These are phyloP conservation scores for Astatoreochromis straeleni DNA, from an alignment of 2,113 vertebrate genomes.

Conservation along the genomic window DNA sequence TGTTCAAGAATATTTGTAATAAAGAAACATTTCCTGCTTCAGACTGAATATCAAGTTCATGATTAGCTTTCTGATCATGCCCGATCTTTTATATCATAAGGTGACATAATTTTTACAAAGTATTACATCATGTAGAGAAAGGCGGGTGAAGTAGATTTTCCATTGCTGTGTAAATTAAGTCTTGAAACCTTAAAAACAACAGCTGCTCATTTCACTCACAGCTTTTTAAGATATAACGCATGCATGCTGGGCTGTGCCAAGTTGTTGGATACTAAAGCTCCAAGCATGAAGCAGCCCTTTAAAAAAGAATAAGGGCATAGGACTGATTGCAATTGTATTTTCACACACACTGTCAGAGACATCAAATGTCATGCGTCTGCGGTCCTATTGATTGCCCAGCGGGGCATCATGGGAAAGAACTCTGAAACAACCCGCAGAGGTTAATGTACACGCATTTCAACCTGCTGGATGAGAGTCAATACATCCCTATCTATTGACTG, in stretches of 20 bases:
- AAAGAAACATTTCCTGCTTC: background rate
- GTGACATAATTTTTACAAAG: background rate
- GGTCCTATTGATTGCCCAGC: constrained; percentile 17
- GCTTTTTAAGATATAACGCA: background rate
- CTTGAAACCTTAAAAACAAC: constrained; percentile 13
- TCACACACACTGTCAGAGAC: background rate
- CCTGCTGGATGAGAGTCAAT: constrained; percentile 13
- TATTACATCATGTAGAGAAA: background rate
- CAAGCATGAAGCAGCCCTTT: background rate
- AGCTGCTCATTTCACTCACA: constrained; percentile 7
- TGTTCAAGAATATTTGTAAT: background rate
- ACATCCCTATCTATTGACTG: background rate
- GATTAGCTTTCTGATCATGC: background rate
- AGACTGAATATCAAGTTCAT: background rate
- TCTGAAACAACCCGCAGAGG: background rate
- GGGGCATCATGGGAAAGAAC: constrained; percentile 24
- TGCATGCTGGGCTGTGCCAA: background rate
- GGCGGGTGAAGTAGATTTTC: background rate
- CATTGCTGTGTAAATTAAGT: background rate
- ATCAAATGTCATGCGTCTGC: constrained; percentile 33
- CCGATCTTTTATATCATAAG: background rate
- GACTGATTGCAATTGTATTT: background rate
- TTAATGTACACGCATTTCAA: constrained; percentile 16
- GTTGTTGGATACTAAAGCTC: background rate
- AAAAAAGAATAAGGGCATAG: background rate